Base-by-base conservation (phyloP, 2,113 vertebrate species). In the Galemys pyrenaicus region DNA sequence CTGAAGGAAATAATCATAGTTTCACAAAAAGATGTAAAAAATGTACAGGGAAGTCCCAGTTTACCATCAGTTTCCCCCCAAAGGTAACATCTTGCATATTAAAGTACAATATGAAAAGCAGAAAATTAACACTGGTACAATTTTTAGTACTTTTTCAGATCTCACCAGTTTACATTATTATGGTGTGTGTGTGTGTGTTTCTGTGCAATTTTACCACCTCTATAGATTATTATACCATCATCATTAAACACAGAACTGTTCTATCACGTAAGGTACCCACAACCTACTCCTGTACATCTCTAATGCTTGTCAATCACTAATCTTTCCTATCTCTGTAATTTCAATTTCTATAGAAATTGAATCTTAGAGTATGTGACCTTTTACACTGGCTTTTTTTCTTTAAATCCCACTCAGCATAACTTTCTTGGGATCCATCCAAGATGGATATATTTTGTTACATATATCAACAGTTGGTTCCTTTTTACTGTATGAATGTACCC, bases 21-120 rank as follows among this genome's bases (percentile, higher is more conserved):
- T 64, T 68, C 60, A 95, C 13, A 89, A 39, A 91, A 54, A 28
- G 28, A 70, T 92, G 19, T 15, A 44, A 92, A 87, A 89, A 71
- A 39, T 44, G 2, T 62, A 11, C 0, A 58, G 49, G 58, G 20
- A 94, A 77, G 51, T 67, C 46, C 28, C 5, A 1, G 15, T 17
- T 87, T 54, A 58, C 17, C 9, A 5, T 35, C n/a, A 73, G 4
- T 28, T 19, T 20, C 22, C 7, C 15, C 80, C 28, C 30, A 65
- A 8, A 44, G 22, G 35, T 28, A 88, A 84, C 26, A 84, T 90
- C 37, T 85, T 81, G 13, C 10, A 28, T 79, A 96, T 12, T 73
- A 46, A 4, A 94, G 37, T 79, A 35, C 4, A 78, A 26, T 68
- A 89, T 49, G 32, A 60, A 89, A 94, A 80, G 35, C n/a, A 80